Base-by-base conservation (phyloP, 2,113 vertebrate species). In the Entosphenus tridentatus region DNA sequence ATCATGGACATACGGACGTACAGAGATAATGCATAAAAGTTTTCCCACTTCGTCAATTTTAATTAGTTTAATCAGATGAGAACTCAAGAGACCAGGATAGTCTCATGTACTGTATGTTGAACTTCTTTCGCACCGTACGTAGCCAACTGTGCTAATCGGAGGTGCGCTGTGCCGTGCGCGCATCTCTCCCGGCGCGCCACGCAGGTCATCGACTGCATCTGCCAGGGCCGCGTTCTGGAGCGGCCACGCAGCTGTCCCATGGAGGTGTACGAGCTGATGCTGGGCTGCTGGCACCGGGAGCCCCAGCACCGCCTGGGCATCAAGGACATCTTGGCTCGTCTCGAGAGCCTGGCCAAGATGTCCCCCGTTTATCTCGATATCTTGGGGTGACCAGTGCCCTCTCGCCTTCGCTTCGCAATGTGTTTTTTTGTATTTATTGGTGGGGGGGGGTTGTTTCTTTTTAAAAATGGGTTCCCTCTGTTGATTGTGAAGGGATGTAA, bases 281-380 rank as follows among this genome's bases (percentile, higher is more conserved):
- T 98, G 78, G 93, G 93, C 70, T 98, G 93, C 79, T 98, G 93
- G 93, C 92, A 95, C 74, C 77, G 92, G 62, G 93, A 98, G 75
- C 93, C 93, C 6, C 90, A 98, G 76, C 89, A 92, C 83, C 86
- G 93, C 80, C 88, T 95, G 75, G 92, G 87, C 82, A 98, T 98
- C 78, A 96, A 91, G 77, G 87, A 95, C 80, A 96, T 98, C 78
- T 85, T 96, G 76, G 79, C 78, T 56, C 87, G 95, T 71, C 93
- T 98, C 70, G 90, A 90, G 78, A 95, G 87, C 77, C 84, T 98
- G 81, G 86, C 92, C 77, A 96, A 96, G 83, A 89, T 89, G 69
- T 98, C 93, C 57, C 93, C 93, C 1, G 92, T 98, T 69, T 98
- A 98, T 79, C 83, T 98, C 82, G 93, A 98, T 79, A 92, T 98